Conservation (phyloP, 2,888 invertebrate genomes). For the Pteria penguin region DNA sequence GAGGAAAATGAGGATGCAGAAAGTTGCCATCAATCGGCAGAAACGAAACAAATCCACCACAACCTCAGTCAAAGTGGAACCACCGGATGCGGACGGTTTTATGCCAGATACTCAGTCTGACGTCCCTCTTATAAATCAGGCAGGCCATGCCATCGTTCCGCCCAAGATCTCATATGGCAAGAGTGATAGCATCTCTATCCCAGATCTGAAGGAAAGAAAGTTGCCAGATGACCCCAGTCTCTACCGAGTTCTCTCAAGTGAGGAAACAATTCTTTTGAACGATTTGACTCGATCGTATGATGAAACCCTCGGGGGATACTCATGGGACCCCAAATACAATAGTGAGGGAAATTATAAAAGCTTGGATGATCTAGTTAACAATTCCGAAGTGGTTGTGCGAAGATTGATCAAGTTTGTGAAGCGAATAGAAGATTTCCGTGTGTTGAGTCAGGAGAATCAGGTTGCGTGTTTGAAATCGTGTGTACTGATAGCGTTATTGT, state of each 20-base stretch:
- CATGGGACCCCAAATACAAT: slow-evolving; percentile 45
- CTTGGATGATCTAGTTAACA: slow-evolving; percentile 83
- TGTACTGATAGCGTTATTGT: slow-evolving; percentile 84
- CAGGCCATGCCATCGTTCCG: neutral
- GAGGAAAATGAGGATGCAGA: slow-evolving; percentile 86
- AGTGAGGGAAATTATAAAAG: slow-evolving; percentile 56
- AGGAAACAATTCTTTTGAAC: slow-evolving; percentile 58
- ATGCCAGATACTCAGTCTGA: slow-evolving; percentile 22
- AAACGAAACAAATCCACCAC: slow-evolving; percentile 45
- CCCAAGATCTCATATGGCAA: slow-evolving; percentile 5
- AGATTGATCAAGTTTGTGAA: slow-evolving; percentile 85
- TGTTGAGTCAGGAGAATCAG: slow-evolving; percentile 97
- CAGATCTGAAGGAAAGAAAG: slow-evolving; percentile 1
- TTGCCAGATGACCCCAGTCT: slow-evolving; percentile 57
- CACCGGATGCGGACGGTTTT: slow-evolving; percentile 9
- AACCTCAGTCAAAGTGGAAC: slow-evolving; percentile 38
- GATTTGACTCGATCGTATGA: slow-evolving; percentile 62
- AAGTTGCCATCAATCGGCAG: slow-evolving; percentile 91
- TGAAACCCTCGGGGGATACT: slow-evolving; percentile 63
- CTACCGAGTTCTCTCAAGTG: slow-evolving; percentile 56
- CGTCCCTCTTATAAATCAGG: neutral
- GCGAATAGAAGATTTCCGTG: slow-evolving; percentile 88
- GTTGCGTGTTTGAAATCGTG: slow-evolving; percentile 90
- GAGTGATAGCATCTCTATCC: neutral
- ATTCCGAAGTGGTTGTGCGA: slow-evolving; percentile 92